These are phyloP conservation scores for Tethea ocularis DNA, from an alignment of 2,888 invertebrate species.

Conservation along the genomic window DNA sequence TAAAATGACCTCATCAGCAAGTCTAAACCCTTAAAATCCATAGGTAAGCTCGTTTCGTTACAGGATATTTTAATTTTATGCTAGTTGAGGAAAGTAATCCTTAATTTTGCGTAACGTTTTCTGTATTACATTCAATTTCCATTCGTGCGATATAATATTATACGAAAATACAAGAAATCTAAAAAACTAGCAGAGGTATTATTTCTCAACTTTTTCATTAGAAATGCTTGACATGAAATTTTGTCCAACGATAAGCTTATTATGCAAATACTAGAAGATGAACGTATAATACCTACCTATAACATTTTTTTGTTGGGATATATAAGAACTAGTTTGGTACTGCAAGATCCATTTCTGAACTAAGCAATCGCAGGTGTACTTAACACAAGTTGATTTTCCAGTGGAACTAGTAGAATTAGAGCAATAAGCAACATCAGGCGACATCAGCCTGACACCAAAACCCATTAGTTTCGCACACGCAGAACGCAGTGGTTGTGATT, in stretches of 20 bases:
- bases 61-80: conserved; percentile 9
- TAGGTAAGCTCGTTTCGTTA: conserved; percentile 7
- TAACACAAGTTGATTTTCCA: conserved; percentile 15
- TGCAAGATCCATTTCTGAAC: not conserved
- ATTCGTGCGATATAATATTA: no score
- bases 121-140: not conserved
- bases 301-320: no score
- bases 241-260: no score
- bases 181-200: no score
- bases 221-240: no score
- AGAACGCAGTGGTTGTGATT: conserved; percentile 46
- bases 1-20: conserved; percentile 44
- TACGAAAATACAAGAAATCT: no score
- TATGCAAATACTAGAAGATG: no score
- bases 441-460: conserved; percentile 25
- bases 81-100: not conserved
- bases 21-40: conserved; percentile 43
- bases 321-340: not conserved
- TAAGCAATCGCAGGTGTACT: not conserved
- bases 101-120: not conserved
- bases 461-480: conserved; percentile 40
- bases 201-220: no score
- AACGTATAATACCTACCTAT: no score
- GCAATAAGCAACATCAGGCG: conserved; percentile 29
- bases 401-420: conserved; percentile 29